These are phyloP conservation scores for Circaetus cinerascens DNA, from an alignment of 2,113 vertebrate species.

Conservation along the genomic window DNA sequence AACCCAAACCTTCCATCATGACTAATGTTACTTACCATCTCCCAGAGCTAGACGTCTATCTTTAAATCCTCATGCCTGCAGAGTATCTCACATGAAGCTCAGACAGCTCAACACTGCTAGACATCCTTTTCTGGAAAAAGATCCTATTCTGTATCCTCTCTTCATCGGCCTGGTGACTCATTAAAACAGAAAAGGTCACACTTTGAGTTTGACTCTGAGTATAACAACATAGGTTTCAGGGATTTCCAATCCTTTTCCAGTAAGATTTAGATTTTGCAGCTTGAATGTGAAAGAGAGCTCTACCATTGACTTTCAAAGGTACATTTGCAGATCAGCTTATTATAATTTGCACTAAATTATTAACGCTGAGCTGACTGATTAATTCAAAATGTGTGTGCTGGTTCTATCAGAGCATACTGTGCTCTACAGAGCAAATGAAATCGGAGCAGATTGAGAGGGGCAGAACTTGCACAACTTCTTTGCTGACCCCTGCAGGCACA, in stretches of 20 bases:
- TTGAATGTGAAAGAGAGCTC: neutral
- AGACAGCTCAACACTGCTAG: neutral
- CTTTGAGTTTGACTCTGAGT: neutral
- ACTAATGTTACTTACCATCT: neutral
- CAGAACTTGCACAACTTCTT: neutral
- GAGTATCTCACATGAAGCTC: neutral
- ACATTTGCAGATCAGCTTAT: neutral
- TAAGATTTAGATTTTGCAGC: neutral
- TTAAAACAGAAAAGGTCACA: neutral
- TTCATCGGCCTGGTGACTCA: neutral
- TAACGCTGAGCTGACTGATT: neutral
- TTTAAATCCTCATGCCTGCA: neutral
- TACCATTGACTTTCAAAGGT: neutral
- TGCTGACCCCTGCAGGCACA: slow-evolving; percentile 41
- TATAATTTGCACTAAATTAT: slow-evolving; percentile 42
- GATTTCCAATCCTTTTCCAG: neutral
- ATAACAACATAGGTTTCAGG: rapidly evolving
- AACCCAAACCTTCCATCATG: neutral
- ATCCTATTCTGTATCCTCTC: neutral
- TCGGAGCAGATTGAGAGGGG: neutral
- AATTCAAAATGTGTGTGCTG: neutral
- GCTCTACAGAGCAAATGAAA: neutral
- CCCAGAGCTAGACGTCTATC: neutral
- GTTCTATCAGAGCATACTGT: neutral
- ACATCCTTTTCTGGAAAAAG: neutral